Evolutionary conservation across 2,888 invertebrate species (phyloP), one percentile per base, ranked within the genome.

Genomic region (Patella pellucida): DNA sequence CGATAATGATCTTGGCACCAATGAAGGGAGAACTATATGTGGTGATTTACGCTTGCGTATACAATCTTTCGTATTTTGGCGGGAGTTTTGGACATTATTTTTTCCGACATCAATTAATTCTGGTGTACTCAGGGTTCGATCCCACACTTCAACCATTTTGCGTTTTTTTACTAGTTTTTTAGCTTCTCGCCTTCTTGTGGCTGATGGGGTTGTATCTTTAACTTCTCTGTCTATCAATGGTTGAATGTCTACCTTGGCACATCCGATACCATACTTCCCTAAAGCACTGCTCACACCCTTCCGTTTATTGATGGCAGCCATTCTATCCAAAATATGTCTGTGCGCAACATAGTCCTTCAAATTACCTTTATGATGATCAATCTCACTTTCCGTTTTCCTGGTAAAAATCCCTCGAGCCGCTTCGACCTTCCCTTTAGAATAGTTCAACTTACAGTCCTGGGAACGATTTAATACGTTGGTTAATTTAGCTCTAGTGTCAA

Each of bases 391-490:
- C 72, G 79, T 81, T 76, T 84, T 84, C 75, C 82, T 77, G 9
- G 82, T 78, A 77, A 85, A 87, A 41, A 87, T 79, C 23, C 83
- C 78, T 74, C 78, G 81, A 54, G 81, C 85, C 0, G 84, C 81
- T 52, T 84, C 79, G 12, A 87, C 84, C 62, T 84, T 82, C 68
- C 79, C 83, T 70, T 83, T 82, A 4, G 79, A 78, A 51, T 78
- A 78, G 5, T 78, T 76, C 31, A 82, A 80, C 71, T 81, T 81
- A 9, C 84, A 81, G 14, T 82, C 83, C 69, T 84, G 84, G 1
- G 83, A 81, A 52, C 85, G 80, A 77, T 87, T 87, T 12, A 85
- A 80, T 31, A 86, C 87, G 62, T 84, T 84, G 14, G 85, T 83
- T 71, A 85, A 83, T 70, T 81, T 82, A 14, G 81, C 76, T 3